These are phyloP conservation scores for Anthoscopus minutus DNA, from an alignment of 2,113 vertebrate genomes.

Conservation along the genomic window DNA sequence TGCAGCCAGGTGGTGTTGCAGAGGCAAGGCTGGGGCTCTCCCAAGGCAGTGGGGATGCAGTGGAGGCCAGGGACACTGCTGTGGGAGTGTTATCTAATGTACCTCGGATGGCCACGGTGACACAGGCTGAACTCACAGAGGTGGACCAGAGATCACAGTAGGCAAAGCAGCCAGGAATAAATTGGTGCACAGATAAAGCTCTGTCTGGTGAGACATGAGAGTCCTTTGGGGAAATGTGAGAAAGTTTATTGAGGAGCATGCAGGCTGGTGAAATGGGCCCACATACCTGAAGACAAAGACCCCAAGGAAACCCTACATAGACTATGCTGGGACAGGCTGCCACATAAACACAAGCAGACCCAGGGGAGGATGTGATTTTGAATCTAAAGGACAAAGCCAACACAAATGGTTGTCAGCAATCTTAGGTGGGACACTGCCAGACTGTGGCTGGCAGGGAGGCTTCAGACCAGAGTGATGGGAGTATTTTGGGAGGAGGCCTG, in stretches of 20 bases:
- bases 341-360: rapidly evolving
- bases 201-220: background rate
- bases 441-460: background rate
- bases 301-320: background rate
- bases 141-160: background rate
- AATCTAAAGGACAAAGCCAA: background rate
- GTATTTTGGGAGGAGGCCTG: background rate
- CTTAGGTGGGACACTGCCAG: background rate
- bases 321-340: background rate
- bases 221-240: background rate
- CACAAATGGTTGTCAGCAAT: background rate
- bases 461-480: background rate
- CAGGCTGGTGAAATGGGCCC: background rate
- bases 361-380: background rate
- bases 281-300: background rate
- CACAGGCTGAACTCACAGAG: background rate
- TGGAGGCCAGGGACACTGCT: background rate
- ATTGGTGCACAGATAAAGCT: background rate
- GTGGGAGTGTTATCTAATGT: background rate
- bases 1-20: rapidly evolving
- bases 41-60: background rate
- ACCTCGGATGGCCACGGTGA: rapidly evolving
- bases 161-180: background rate
- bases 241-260: background rate
- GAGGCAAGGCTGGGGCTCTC: background rate